These are phyloP conservation scores for Diadophis punctatus DNA, from an alignment of 2,113 vertebrate species.

Conservation along the genomic window DNA sequence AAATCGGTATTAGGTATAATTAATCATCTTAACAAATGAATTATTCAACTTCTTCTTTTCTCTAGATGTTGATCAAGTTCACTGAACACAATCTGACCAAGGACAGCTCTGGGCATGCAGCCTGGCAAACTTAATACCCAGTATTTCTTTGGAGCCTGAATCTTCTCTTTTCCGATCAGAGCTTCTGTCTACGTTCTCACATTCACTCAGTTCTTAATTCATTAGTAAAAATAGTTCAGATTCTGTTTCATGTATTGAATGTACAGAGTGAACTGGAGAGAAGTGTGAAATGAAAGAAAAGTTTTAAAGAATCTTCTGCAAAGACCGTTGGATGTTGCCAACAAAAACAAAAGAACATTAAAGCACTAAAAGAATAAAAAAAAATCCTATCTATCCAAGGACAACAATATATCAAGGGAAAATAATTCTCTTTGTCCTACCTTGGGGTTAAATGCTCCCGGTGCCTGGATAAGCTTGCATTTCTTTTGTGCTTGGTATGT, in stretches of 20 bases:
- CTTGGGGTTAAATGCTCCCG: constrained; percentile 61
- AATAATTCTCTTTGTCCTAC: constrained; percentile 61
- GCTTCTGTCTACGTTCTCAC: not conserved
- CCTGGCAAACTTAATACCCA: not conserved
- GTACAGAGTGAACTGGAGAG: constrained; percentile 5
- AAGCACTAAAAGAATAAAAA: constrained; percentile 12
- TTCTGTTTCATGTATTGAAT: constrained; percentile 33
- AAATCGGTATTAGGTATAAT: not conserved
- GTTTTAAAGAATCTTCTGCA: constrained; percentile 33
- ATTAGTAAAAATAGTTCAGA: not conserved
- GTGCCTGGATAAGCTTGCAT: constrained; percentile 64
- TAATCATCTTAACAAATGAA: not conserved
- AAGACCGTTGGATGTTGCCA: not conserved
- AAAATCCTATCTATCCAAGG: constrained; percentile 51
- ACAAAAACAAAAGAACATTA: constrained; percentile 41
- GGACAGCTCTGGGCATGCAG: not conserved
- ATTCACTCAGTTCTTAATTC: not conserved
- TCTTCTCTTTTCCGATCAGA: not conserved
- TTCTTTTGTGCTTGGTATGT: constrained; percentile 68
- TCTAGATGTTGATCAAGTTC: not conserved
- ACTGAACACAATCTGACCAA: not conserved
- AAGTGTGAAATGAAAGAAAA: not conserved
- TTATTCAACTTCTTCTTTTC: not conserved
- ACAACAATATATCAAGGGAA: constrained; percentile 38
- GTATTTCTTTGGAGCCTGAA: not conserved